These are phyloP conservation scores for Nettapus auritus DNA, from an alignment of 2,113 vertebrate species.

Conservation along the genomic window DNA sequence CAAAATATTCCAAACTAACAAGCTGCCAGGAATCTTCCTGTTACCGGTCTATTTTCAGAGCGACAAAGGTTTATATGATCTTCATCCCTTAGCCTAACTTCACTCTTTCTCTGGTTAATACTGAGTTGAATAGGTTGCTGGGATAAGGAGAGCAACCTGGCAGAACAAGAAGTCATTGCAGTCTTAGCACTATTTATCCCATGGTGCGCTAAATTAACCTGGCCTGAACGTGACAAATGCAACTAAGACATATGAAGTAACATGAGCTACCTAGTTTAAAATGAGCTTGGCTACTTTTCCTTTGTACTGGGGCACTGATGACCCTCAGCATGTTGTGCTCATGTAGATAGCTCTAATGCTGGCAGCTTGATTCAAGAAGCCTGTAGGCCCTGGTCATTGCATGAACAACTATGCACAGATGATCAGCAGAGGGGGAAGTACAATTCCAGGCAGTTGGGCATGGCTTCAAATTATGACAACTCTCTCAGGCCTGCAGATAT, in stretches of 20 bases:
- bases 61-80: background rate
- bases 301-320: background rate
- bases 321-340: background rate
- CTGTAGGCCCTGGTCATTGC: too few relatives aligned
- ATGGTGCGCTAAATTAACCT: background rate
- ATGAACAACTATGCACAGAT: background rate
- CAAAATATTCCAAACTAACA: background rate
- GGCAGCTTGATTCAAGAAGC: background rate
- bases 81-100: background rate
- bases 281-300: background rate
- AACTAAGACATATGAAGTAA: background rate
- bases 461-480: background rate
- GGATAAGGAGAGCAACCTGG: background rate
- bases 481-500: background rate
- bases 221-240: background rate
- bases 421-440: rapidly evolving
- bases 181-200: background rate
- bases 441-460: background rate
- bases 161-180: background rate
- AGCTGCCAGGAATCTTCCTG: background rate
- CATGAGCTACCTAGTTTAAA: background rate
- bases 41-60: background rate
- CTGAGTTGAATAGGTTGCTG: background rate
- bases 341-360: background rate
- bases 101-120: background rate